These are phyloP conservation scores for Corvus moneduloides DNA, from an alignment of 2,113 vertebrate species.

Conservation along the genomic window DNA sequence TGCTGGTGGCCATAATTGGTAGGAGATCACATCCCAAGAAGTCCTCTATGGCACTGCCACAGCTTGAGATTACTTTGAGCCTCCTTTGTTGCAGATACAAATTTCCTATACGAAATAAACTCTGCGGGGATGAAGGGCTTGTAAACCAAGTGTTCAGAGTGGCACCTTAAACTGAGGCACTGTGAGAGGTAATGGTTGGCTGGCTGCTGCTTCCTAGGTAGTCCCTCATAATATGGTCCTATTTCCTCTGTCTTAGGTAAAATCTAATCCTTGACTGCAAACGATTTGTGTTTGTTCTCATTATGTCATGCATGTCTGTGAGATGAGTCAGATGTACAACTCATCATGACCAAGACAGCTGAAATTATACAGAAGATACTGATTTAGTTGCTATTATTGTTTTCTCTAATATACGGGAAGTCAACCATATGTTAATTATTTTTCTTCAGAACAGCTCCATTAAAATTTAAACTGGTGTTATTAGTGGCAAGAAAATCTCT, in stretches of 20 bases:
- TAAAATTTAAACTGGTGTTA: constrained; percentile 11
- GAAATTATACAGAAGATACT: constrained; percentile 11
- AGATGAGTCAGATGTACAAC: not conserved
- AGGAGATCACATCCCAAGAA: not conserved
- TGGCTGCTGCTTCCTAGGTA: constrained; percentile 12
- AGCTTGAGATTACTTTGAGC: not conserved
- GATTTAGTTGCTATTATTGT: constrained; percentile 25
- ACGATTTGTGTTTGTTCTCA: not conserved
- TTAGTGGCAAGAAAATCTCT: not conserved
- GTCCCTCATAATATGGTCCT: not conserved
- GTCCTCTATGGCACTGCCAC: not conserved
- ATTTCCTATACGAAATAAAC: not conserved
- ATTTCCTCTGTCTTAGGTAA: not conserved
- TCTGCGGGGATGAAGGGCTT: not conserved
- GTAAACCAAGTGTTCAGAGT: not conserved
- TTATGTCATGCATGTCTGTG: not conserved
- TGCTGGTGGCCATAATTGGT: not conserved
- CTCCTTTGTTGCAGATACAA: not conserved
- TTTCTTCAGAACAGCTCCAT: constrained; percentile 9
- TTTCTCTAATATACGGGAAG: constrained; percentile 31
- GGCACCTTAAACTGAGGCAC: not conserved
- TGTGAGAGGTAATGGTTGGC: not conserved
- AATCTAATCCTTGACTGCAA: not conserved
- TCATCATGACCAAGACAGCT: constrained; percentile 28
- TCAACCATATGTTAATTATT: constrained; percentile 45